A percentile compares a stretch with the other conserved stretches of the same genome.
Conservation (phyloP, 2,797 vertebrate species). For the Sebastes oblongus region DNA sequence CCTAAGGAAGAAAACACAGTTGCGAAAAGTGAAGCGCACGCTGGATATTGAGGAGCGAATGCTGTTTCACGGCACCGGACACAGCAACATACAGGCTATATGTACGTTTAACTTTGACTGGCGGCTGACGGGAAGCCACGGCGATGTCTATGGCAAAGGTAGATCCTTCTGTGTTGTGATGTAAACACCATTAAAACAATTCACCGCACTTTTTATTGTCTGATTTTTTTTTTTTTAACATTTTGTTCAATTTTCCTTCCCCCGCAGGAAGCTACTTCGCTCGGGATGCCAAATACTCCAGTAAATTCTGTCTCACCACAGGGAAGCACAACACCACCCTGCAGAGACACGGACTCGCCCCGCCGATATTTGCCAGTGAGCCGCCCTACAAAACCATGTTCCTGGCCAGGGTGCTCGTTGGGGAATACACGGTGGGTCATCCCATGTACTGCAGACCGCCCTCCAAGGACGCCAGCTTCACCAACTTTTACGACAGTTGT, state of each 20-base stretch:
- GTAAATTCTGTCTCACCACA: conserved; percentile 93
- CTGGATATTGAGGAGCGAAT: conserved; percentile 92
- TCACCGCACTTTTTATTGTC: neutral
- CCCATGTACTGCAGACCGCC: conserved; percentile 92
- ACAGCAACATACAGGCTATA: conserved; percentile 95
- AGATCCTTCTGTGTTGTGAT: conserved; percentile 31
- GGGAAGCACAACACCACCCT: conserved; percentile 89
- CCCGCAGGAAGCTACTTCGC: conserved; percentile 94
- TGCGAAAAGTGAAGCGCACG: conserved; percentile 91
- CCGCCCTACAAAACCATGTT: conserved; percentile 93
- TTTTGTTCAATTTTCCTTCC: neutral
- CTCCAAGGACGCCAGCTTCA: conserved; percentile 93
- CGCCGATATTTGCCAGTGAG: conserved; percentile 85
- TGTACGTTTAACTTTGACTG: conserved; percentile 99
- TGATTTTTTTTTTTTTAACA: neutral
- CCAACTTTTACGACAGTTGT: conserved; percentile 96
- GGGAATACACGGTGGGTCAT: conserved; percentile 91
- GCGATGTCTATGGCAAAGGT: conserved; percentile 97
- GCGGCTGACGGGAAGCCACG: conserved; percentile 95
- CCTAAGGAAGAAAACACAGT: conserved; percentile 93
- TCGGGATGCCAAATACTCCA: conserved; percentile 93
- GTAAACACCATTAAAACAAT: conserved; percentile 5
- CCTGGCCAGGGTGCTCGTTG: conserved; percentile 92
- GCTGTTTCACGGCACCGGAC: conserved; percentile 96
- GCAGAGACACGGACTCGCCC: conserved; percentile 88